phyloP scores from a whole-genome alignment of 2,113 vertebrate genomes.

The Mixornis gularis region DNA sequence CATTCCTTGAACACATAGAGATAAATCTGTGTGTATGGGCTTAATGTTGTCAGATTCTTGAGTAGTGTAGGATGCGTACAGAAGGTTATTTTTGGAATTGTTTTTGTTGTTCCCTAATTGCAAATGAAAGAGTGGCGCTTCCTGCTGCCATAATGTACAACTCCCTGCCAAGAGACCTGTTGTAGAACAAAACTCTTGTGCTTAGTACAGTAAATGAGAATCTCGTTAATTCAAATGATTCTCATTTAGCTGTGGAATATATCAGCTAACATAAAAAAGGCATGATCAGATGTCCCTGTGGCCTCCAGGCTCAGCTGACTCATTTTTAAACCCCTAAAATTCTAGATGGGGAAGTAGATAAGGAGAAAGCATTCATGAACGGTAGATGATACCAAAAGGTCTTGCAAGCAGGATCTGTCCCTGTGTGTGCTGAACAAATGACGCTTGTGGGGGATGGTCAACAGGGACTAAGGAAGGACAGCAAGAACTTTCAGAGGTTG shows the following conservation, averaged over 20 bases:
- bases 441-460: accelerated
- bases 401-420: not conserved
- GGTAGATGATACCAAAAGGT: not conserved
- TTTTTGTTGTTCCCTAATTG: not conserved
- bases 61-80: not conserved
- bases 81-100: not conserved
- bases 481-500: not conserved
- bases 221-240: not conserved
- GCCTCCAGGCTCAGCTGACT: not conserved
- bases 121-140: not conserved
- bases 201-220: not conserved
- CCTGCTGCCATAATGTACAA: not conserved
- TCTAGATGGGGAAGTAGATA: not conserved
- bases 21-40: not conserved
- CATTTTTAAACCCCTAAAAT: not conserved
- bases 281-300: not conserved
- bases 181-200: not conserved
- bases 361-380: not conserved
- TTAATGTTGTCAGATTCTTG: not conserved
- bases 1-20: not conserved
- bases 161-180: not conserved
- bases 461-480: not conserved
- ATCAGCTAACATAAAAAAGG: not conserved
- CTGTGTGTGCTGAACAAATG: not conserved
- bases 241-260: not conserved